A percentile compares a stretch with the other conserved stretches of the same genome.
phyloP scores from a whole-genome alignment of 2,113 vertebrate species.

The Desmodus rotundus region DNA sequence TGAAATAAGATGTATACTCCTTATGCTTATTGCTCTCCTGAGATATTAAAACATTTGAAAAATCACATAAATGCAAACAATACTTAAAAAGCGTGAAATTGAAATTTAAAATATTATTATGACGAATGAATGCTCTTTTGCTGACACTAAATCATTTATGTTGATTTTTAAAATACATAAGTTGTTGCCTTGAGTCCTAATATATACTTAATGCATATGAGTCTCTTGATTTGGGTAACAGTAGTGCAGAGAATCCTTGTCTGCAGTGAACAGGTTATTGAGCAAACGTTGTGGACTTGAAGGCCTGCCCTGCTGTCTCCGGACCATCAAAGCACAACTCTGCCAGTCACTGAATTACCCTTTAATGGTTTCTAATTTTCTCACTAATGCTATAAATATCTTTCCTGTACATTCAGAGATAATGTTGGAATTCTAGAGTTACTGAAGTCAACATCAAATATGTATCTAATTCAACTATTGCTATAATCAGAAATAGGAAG shows the following conservation, averaged over 20 bases:
- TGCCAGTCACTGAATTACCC: neutral
- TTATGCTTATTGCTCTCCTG: neutral
- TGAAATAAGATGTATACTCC: neutral
- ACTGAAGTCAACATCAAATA: neutral
- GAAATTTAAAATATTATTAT: neutral
- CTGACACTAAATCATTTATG: neutral
- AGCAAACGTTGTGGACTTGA: neutral
- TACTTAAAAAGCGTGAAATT: conserved; percentile 5
- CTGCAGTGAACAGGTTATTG: neutral
- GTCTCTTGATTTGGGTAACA: neutral
- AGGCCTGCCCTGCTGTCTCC: neutral
- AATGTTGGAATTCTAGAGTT: neutral
- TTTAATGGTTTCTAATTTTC: conserved; percentile 3
- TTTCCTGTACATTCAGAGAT: neutral
- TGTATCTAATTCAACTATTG: neutral
- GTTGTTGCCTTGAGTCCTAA: neutral
- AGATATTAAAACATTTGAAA: neutral
- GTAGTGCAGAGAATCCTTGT: neutral
- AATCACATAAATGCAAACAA: neutral
- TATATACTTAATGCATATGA: neutral
- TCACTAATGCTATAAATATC: neutral
- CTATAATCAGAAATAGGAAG: neutral
- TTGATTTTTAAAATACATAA: neutral
- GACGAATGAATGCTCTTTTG: neutral
- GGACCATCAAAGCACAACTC: neutral